Conservation (phyloP, 53 echinoderm and acorn worm genomes). For the Holothuria leucospilota region DNA sequence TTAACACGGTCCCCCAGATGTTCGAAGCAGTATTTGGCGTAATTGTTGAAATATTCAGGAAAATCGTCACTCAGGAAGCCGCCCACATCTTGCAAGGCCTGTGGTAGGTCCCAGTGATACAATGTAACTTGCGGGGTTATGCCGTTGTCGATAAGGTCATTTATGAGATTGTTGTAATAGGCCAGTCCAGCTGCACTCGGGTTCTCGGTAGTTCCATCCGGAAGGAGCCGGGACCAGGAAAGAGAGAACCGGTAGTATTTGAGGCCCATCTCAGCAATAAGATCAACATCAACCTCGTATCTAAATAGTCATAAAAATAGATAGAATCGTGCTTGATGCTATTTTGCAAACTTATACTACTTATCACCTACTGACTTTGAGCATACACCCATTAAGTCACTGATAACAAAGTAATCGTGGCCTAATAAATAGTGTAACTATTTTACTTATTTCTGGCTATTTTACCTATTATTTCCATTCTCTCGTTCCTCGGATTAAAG, state of each 20-base stretch:
- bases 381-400: too few species aligned
- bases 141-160: conserved; percentile 68
- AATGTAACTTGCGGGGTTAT: conserved; percentile 48
- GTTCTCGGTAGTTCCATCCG: conserved; percentile 71
- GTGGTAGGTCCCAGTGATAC: too few species aligned
- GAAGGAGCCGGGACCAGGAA: conserved; percentile 79
- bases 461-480: too few species aligned
- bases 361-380: too few species aligned
- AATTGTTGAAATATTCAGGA: background rate
- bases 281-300: conserved; percentile 65
- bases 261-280: conserved; percentile 33
- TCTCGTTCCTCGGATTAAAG: too few species aligned
- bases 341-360: too few species aligned
- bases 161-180: conserved; percentile 80
- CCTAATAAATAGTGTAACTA: too few species aligned
- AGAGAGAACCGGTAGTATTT: conserved; percentile 80
- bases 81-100: background rate
- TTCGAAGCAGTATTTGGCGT: background rate
- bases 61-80: background rate
- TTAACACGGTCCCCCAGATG: background rate
- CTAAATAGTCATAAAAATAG: conserved; percentile 5
- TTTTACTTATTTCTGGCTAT: too few species aligned
- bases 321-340: too few species aligned
- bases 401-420: too few species aligned
- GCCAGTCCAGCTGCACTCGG: conserved; percentile 65